Percentiles rank a stretch among this genome's conserved stretches.
phyloP scores from a whole-genome alignment of 2,113 vertebrate genomes.

The Megaceryle torquata region DNA sequence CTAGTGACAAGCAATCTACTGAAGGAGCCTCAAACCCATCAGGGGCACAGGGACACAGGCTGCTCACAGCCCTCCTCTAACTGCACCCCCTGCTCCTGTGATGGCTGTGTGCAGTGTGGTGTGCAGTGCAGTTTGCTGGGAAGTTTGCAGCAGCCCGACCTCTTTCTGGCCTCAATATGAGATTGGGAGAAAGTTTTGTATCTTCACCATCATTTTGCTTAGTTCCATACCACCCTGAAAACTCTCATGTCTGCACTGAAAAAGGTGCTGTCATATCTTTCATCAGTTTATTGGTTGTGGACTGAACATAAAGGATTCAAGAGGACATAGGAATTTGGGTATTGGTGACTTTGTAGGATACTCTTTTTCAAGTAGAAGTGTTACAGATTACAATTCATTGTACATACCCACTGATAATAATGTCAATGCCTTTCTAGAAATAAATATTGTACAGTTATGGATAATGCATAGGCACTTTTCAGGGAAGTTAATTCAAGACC shows the following conservation, averaged over 20 bases:
- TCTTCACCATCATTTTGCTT: background rate
- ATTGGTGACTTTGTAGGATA: background rate
- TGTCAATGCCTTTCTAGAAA: background rate
- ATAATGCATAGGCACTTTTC: background rate
- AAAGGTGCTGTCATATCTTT: background rate
- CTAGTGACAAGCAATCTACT: background rate
- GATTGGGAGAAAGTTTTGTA: background rate
- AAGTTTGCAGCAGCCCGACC: background rate
- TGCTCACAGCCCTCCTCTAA: background rate
- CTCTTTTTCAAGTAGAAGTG: background rate
- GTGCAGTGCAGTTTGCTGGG: rapidly evolving
- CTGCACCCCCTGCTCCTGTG: background rate
- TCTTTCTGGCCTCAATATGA: background rate
- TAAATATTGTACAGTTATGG: background rate
- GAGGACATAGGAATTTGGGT: background rate
- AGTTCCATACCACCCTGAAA: background rate
- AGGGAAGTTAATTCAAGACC: background rate
- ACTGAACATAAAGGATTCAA: background rate
- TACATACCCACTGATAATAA: background rate
- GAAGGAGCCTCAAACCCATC: background rate
- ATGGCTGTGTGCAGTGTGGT: rapidly evolving
- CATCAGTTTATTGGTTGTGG: background rate
- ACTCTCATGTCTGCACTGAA: background rate
- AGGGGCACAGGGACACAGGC: background rate
- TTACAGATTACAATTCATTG: background rate